phyloP scores from a whole-genome alignment of 2,797 vertebrate genomes.

The Poecilia picta region DNA sequence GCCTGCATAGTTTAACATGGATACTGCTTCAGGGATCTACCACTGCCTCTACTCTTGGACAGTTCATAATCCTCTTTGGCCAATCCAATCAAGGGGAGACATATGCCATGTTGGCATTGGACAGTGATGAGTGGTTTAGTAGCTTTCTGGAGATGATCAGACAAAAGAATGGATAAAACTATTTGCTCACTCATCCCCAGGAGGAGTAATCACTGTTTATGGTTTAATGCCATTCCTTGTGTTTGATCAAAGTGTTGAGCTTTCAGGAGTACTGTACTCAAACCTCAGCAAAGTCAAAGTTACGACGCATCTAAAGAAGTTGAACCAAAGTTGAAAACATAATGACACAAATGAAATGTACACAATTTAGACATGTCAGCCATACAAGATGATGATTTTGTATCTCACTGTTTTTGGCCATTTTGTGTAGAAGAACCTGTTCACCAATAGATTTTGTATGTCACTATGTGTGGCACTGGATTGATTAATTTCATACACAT shows the following conservation, averaged over 20 bases:
- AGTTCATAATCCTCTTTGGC: conserved; percentile 69
- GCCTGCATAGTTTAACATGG: conserved; percentile 28
- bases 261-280: not conserved
- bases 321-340: not conserved
- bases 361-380: not conserved
- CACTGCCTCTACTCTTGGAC: conserved; percentile 56
- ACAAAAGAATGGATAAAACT: conserved; percentile 57
- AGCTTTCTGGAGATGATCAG: conserved; percentile 66
- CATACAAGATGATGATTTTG: not conserved
- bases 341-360: not conserved
- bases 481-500: not conserved
- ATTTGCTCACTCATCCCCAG: conserved; percentile 39
- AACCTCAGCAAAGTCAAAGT: not conserved
- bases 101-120: conserved; percentile 56
- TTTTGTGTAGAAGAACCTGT: not conserved
- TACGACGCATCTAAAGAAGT: not conserved
- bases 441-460: not conserved
- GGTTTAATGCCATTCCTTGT: conserved; percentile 34
- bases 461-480: not conserved
- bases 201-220: conserved; percentile 60
- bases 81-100: conserved; percentile 70
- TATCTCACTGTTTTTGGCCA: not conserved
- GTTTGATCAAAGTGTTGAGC: conserved; percentile 29
- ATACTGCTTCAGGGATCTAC: conserved; percentile 53
- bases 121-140: conserved; percentile 65